Evolutionary conservation across 2,888 invertebrate genomes (phyloP), one percentile per base, ranked within the genome.

Genomic region (Campoletis raptor): DNA sequence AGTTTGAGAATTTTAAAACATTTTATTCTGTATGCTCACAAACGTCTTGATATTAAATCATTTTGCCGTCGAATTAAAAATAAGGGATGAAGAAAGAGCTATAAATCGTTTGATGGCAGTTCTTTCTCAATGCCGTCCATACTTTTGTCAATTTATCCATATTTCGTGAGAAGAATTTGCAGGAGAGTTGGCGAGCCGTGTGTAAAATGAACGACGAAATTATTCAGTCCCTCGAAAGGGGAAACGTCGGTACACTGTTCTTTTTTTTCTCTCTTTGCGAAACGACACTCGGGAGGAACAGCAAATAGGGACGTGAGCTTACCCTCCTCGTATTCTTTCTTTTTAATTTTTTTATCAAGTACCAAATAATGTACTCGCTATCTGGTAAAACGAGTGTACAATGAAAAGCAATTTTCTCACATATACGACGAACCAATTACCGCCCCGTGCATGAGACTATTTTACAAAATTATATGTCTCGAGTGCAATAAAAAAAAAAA

Each of bases 321-420:
- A 15, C 30, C 30, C 42, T 37, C 52, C n/a, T 37, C 37, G 18
- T 36, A n/a, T 24, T 37, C 18, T 18, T 30, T 64, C 30, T 30
- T 30, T 57, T 5, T 18, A 8, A 10, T 76, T 36, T 66, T 57
- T 42, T 74, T 15, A 73, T n/a, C 67, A 73, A 42, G 81, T 61
- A 45, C 69, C 64, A 78, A 83, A 83, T 77, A 81, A 79, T 82
- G 67, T 78, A 81, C 73, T 78, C 21, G 72, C 67, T 66, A 72
- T 57, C 81, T 42, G 7, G 67, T 21, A 57, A 57, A 73, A 72
- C 67, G 54, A 67, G 70, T 66, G 72, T 81, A 67, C 77, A 85
- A 81, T 85, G 81, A 78, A 85, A 81, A 81, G 78, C 78, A 81
- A 83, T 86, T 81, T 73, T 74, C 78, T 36, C 83, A 24, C 73